Evolutionary conservation across 2,113 vertebrate species (phyloP).

Genomic region (Megalops atlanticus): DNA sequence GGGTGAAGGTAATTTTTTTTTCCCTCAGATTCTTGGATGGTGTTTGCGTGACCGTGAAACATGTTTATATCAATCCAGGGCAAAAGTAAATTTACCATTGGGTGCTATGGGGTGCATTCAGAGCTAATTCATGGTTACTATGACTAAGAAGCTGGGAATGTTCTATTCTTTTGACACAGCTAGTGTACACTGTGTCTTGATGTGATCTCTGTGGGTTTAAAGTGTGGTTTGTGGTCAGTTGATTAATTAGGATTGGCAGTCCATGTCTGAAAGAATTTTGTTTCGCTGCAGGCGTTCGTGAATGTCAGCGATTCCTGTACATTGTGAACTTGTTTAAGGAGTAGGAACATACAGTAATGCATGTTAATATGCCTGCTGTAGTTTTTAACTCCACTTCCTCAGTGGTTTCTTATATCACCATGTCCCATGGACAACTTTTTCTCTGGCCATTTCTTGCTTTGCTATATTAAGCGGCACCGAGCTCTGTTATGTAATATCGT

Average conservation of each 20-base stretch:
- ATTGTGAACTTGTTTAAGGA: neutral
- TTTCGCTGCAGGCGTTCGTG: too few relatives aligned
- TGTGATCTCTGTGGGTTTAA: neutral
- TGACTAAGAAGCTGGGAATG: neutral
- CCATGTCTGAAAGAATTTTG: neutral
- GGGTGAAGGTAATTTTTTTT: neutral
- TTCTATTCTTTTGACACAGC: neutral
- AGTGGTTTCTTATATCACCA: neutral
- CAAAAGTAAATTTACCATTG: neutral
- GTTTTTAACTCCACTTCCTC: neutral
- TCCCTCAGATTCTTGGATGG: neutral
- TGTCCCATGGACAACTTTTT: neutral
- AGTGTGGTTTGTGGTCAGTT: neutral
- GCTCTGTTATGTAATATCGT: slow-evolving; percentile 41
- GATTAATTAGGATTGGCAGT: neutral
- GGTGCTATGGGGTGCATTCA: slow-evolving; percentile 7
- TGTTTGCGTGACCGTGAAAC: too few relatives aligned
- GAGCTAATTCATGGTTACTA: neutral
- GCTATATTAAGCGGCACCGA: neutral
- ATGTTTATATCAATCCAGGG: neutral
- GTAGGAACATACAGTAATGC: too few relatives aligned
- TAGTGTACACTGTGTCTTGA: neutral
- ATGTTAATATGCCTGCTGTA: neutral
- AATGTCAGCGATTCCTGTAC: too few relatives aligned
- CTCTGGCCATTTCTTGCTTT: neutral